A percentile compares a stretch with the other conserved stretches of the same genome.
phyloP scores from a whole-genome alignment of 2,113 vertebrate species.

The Balaeniceps rex region DNA sequence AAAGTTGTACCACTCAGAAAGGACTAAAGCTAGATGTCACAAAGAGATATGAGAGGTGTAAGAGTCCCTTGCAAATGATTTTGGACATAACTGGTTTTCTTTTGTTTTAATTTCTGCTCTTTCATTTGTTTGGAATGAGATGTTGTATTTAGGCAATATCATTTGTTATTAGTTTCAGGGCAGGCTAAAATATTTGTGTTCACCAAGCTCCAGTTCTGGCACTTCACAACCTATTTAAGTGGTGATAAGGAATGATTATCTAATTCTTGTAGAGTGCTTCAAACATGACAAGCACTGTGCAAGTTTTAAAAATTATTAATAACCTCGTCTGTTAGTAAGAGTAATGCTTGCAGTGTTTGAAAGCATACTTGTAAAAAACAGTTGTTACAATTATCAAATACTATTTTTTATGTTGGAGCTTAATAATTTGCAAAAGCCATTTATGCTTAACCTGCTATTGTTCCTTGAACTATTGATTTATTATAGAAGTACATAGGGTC shows the following conservation, averaged over 20 bases:
- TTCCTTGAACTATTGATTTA: not conserved
- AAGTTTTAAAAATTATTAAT: not conserved
- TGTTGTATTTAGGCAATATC: not conserved
- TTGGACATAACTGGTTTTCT: not conserved
- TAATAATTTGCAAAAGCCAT: not conserved
- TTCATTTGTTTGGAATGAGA: not conserved
- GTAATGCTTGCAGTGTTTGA: not conserved
- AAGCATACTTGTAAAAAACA: not conserved
- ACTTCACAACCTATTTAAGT: not conserved
- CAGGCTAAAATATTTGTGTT: not conserved
- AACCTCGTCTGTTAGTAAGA: not conserved
- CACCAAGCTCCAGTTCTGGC: not conserved
- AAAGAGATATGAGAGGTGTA: not conserved
- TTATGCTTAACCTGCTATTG: not conserved
- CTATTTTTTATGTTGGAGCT: not conserved
- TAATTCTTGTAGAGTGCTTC: not conserved
- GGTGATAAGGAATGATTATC: not conserved
- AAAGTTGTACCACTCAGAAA: not conserved
- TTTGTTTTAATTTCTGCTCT: not conserved
- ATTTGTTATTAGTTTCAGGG: not conserved
- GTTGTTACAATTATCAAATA: not conserved
- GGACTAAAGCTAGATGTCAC: not conserved
- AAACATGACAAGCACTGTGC: not conserved
- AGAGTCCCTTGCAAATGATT: not conserved
- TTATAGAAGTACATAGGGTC: not conserved